Conservation (phyloP, 2,888 invertebrate genomes). For the Dorcus parallelipipedus region DNA sequence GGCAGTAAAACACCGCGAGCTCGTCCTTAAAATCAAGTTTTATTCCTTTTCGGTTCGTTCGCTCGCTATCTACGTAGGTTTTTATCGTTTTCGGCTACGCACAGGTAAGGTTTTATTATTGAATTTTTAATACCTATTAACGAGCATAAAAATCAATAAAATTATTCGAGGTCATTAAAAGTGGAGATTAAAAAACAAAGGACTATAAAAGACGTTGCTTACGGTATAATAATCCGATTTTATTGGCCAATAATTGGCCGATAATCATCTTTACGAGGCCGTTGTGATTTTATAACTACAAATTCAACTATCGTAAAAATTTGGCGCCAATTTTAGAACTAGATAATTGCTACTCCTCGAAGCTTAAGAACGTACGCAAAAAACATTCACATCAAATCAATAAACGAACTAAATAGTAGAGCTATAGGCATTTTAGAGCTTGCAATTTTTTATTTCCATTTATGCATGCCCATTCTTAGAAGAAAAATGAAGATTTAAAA, state of each 20-base stretch:
- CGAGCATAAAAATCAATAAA: conserved; percentile 1
- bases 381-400: no score
- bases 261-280: conserved; percentile 41
- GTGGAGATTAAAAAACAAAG: conserved; percentile 1
- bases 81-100: not conserved
- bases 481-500: no score
- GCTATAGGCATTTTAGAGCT: no score
- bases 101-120: conserved; percentile 1
- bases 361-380: not conserved
- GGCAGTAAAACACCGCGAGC: no score
- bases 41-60: no score
- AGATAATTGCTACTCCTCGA: not conserved
- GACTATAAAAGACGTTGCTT: not conserved
- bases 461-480: no score
- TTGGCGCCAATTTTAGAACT: conserved; percentile 13
- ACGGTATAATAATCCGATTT: conserved; percentile 30
- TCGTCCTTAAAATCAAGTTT: no score
- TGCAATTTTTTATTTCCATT: no score
- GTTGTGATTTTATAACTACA: conserved; percentile 38
- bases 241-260: conserved; percentile 42
- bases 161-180: conserved; percentile 1
- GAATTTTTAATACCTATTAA: conserved; percentile 2
- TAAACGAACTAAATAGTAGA: no score
- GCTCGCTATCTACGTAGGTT: no score
- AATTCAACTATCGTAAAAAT: conserved; percentile 22